Evolutionary conservation across 92 coral and sea anemone species (phyloP).

Genomic region (Scolanthus callimorphus): DNA sequence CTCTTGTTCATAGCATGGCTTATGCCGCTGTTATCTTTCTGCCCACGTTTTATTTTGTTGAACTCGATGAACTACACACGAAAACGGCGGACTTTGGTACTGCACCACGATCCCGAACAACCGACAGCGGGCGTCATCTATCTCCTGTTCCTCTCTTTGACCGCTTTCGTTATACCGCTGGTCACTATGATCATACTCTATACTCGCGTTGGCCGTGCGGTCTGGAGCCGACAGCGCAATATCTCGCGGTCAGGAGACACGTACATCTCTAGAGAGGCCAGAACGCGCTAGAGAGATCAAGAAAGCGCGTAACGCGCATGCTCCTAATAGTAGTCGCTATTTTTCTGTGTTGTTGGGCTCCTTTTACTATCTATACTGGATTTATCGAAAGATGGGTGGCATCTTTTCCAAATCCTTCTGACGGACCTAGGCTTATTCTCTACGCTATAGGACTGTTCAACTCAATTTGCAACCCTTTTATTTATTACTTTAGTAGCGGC

Average conservation of each 20-base stretch:
- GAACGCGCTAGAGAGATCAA: constrained; percentile 47
- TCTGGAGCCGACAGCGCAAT: constrained; percentile 78
- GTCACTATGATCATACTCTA: constrained; percentile 59
- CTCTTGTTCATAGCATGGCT: constrained; percentile 57
- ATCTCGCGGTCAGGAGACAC: constrained; percentile 65
- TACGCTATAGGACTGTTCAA: constrained; percentile 69
- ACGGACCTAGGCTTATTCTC: constrained; percentile 42
- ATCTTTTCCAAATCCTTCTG: constrained; percentile 79
- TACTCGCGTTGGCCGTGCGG: constrained; percentile 64
- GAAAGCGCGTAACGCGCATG: constrained; percentile 69
- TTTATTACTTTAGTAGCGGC: constrained; percentile 76
- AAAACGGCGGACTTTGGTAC: constrained; percentile 46
- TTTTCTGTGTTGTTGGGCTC: constrained; percentile 69
- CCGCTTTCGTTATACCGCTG: constrained; percentile 64
- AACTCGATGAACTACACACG: too few relatives aligned
- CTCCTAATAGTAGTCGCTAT: constrained; percentile 60
- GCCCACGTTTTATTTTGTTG: constrained; percentile 75
- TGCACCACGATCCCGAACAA: constrained; percentile 74
- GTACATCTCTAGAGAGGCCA: constrained; percentile 33
- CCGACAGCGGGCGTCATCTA: constrained; percentile 45
- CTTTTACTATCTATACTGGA: constrained; percentile 66
- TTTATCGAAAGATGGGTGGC: constrained; percentile 80
- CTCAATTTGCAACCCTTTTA: constrained; percentile 80
- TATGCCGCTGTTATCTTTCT: constrained; percentile 49
- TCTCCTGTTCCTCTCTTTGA: constrained; percentile 55